phyloP scores from a whole-genome alignment of 2,797 vertebrate genomes.

The Mareca penelope region DNA sequence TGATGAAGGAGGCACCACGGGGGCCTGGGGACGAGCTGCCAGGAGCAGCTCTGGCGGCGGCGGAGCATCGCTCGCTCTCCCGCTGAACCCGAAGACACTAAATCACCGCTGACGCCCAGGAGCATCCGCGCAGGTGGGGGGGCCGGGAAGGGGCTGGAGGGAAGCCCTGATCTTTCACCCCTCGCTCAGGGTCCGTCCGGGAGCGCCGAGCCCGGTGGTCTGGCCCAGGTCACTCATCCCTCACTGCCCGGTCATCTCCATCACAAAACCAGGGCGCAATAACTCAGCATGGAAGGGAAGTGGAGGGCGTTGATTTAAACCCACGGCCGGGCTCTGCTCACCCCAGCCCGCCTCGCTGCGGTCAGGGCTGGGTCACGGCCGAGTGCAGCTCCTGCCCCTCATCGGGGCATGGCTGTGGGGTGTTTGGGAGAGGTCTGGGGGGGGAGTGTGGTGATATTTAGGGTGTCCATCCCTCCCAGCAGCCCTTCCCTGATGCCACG shows the following conservation, averaged over 20 bases:
- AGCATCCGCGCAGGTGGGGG: not conserved
- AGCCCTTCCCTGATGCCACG: too few relatives aligned
- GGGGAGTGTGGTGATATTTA: not conserved
- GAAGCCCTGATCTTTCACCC: slow-evolving; percentile 42
- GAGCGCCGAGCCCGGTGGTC: slow-evolving; percentile 52
- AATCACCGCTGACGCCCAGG: not conserved
- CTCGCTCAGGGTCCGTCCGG: not conserved
- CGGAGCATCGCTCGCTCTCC: not conserved
- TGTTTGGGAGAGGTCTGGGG: not conserved
- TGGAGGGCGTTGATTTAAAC: slow-evolving; percentile 54
- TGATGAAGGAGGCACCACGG: not conserved
- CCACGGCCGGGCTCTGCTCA: not conserved
- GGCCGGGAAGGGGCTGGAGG: not conserved
- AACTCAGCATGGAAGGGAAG: slow-evolving; percentile 52
- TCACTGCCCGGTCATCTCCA: slow-evolving; percentile 50
- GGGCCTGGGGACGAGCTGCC: not conserved
- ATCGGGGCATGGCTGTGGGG: not conserved
- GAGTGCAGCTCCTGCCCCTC: not conserved
- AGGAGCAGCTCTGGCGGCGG: accelerated
- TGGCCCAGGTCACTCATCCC: slow-evolving; percentile 40
- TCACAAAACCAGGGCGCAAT: slow-evolving; percentile 56
- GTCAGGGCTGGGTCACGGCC: slow-evolving; percentile 29
- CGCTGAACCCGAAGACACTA: not conserved
- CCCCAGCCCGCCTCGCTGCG: not conserved
- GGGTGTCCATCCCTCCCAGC: not conserved